Conservation (phyloP, 2,113 vertebrate genomes). For the Sylvietta virens region DNA sequence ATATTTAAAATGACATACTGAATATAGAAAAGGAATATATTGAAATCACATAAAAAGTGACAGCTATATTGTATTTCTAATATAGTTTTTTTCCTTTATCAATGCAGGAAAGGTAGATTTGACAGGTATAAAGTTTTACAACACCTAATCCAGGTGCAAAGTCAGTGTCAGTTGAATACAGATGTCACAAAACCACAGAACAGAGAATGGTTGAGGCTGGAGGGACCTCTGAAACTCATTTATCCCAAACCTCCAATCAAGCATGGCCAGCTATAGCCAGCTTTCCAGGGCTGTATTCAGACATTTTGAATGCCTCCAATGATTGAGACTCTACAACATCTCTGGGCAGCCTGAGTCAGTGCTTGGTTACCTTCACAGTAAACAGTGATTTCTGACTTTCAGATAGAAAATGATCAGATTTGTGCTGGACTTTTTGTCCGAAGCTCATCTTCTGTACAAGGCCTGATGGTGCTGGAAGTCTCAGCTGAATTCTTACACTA, state of each 20-base stretch:
- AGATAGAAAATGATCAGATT: background rate
- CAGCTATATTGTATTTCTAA: background rate
- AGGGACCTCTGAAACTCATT: background rate
- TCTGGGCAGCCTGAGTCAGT: background rate
- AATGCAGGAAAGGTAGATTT: background rate
- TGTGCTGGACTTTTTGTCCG: background rate
- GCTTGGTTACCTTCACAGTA: background rate
- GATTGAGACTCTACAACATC: background rate
- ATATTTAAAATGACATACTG: background rate
- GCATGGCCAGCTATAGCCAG: background rate
- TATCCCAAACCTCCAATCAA: rapidly evolving
- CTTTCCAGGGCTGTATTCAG: background rate
- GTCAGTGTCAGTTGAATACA: background rate
- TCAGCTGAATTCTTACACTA: background rate
- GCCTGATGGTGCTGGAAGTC: background rate
- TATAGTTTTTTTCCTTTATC: background rate
- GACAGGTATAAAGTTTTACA: background rate
- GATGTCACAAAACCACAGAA: background rate
- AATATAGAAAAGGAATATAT: background rate
- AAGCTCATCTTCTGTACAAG: background rate
- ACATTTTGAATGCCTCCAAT: background rate
- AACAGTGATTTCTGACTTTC: background rate
- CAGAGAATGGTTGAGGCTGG: background rate
- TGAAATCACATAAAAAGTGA: background rate
- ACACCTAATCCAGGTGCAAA: background rate